A percentile compares a stretch with the other conserved stretches of the same genome.
Conservation (phyloP, 2,113 vertebrate species). For the Periophthalmus modestus region DNA sequence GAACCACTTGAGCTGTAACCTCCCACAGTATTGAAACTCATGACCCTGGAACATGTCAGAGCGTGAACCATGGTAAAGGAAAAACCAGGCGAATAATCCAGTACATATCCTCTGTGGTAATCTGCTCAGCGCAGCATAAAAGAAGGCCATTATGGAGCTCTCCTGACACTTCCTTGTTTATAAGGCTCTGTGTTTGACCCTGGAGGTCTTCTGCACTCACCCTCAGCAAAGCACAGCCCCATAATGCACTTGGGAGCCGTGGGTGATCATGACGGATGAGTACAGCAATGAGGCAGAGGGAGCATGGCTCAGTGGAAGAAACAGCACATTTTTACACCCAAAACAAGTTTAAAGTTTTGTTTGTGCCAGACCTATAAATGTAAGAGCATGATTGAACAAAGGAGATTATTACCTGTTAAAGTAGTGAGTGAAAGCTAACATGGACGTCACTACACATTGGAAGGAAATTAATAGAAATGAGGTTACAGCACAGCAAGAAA, state of each 20-base stretch:
- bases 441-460: too few relatives aligned
- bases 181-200: slow-evolving; percentile 49
- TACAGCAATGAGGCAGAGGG: slow-evolving; percentile 19
- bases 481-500: too few relatives aligned
- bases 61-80: slow-evolving; percentile 17
- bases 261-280: slow-evolving; percentile 10
- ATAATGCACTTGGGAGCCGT: slow-evolving; percentile 30
- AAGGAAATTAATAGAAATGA: too few relatives aligned
- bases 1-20: background rate
- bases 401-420: background rate
- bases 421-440: background rate
- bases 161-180: slow-evolving; percentile 21
- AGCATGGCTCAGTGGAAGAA: slow-evolving; percentile 37
- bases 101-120: slow-evolving; percentile 17
- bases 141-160: background rate
- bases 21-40: background rate
- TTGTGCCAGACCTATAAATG: background rate
- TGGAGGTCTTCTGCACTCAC: slow-evolving; percentile 27
- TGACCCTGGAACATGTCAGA: slow-evolving; percentile 32
- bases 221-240: slow-evolving; percentile 48
- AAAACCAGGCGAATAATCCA: slow-evolving; percentile 1
- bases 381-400: background rate
- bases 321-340: background rate
- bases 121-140: slow-evolving; percentile 12
- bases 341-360: background rate